A percentile compares a stretch with the other conserved stretches of the same genome.
Conservation (phyloP, 2,113 vertebrate species). For the Nothobranchius furzeri region DNA sequence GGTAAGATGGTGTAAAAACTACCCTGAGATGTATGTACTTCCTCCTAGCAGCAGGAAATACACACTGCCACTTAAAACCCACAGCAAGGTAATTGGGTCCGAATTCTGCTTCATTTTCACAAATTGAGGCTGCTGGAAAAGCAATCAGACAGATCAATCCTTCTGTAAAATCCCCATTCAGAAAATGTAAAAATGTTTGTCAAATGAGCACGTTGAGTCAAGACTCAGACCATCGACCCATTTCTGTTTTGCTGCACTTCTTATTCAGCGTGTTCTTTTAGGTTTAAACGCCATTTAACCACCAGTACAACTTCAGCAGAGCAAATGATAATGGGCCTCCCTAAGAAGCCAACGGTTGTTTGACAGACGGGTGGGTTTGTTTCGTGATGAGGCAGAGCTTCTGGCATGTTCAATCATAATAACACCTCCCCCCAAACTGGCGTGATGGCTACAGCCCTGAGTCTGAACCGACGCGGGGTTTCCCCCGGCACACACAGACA, state of each 20-base stretch:
- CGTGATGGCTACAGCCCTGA: conserved; percentile 52
- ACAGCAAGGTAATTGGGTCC: no score
- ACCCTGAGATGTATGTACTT: no score
- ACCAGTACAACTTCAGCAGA: conserved; percentile 38
- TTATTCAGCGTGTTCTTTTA: conserved; percentile 43
- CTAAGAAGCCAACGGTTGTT: conserved; percentile 64
- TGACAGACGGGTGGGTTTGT: conserved; percentile 69
- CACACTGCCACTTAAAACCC: no score
- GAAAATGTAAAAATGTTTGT: no score
- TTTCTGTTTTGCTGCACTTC: conserved; percentile 13
- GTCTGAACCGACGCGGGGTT: conserved; percentile 57
- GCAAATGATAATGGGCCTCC: conserved; percentile 49
- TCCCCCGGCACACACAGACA: conserved; percentile 32
- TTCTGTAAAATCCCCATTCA: no score
- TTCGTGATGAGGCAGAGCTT: conserved; percentile 68
- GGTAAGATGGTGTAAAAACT: no score
- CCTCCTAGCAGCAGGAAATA: no score
- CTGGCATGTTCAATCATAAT: conserved; percentile 73
- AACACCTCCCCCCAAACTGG: conserved; percentile 54
- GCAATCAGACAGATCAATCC: no score
- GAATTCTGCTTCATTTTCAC: no score
- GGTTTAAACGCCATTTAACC: conserved; percentile 21
- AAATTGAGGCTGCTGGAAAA: no score
- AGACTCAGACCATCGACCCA: no score
- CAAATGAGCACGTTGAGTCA: no score